Conservation (phyloP, 2,797 vertebrate genomes). For the Thamnophis elegans region DNA sequence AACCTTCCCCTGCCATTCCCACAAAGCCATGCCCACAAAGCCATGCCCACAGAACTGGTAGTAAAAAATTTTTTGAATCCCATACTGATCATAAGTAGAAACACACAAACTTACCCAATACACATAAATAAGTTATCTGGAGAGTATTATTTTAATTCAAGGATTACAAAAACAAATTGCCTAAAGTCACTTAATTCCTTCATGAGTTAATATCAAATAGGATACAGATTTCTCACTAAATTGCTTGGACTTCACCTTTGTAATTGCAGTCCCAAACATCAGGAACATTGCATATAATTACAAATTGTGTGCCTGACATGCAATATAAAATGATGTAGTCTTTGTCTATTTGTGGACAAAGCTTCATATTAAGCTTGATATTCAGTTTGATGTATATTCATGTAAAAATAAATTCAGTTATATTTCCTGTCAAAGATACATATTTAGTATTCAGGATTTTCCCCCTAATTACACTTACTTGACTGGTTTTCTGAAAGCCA, state of each 20-base stretch:
- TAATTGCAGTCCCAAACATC: background rate
- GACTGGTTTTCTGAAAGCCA: background rate
- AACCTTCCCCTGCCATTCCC: no score
- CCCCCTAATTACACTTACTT: background rate
- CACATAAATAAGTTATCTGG: background rate
- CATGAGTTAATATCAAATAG: background rate
- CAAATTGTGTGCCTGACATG: background rate
- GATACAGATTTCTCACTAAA: background rate
- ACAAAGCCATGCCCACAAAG: no score
- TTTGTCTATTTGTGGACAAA: background rate
- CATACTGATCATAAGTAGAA: background rate
- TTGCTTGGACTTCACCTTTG: background rate
- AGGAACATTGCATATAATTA: background rate
- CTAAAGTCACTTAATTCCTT: background rate
- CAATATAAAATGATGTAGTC: background rate
- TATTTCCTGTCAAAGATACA: background rate
- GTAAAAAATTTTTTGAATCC: no score
- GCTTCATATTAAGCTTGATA: background rate
- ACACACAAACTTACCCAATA: background rate
- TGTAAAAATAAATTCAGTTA: background rate
- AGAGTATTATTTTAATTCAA: background rate
- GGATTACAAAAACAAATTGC: background rate
- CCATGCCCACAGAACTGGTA: no score
- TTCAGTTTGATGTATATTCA: background rate
- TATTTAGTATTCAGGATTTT: background rate